A percentile compares a stretch with the other conserved stretches of the same genome.
Evolutionary conservation across 2,888 invertebrate species (phyloP).

Genomic region (Tethea ocularis): DNA sequence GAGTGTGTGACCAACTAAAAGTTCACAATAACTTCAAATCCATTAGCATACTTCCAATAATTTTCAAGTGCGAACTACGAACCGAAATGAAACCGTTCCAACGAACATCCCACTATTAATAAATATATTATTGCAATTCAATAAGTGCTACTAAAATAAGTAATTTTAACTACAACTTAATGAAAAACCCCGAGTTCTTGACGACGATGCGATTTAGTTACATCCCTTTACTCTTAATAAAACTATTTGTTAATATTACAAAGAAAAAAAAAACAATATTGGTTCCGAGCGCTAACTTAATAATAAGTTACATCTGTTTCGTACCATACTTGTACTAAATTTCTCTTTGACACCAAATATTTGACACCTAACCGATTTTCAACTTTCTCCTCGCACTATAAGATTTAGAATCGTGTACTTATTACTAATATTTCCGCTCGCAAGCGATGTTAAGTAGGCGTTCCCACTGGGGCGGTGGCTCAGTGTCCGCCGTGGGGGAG

Average conservation of each 20-base stretch:
- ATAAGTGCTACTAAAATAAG: conserved; percentile 38
- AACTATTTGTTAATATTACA: background rate
- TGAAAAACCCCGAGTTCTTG: conserved; percentile 7
- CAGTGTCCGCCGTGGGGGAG: background rate
- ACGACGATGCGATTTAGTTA: background rate
- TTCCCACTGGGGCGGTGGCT: background rate
- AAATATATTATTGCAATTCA: conserved; percentile 41
- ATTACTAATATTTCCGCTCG: background rate
- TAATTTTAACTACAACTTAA: conserved; percentile 23
- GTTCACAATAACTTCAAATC: background rate
- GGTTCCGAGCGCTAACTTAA: background rate
- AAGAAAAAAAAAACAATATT: background rate
- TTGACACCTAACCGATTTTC: background rate
- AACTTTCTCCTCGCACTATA: background rate
- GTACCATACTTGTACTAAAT: conserved; percentile 2
- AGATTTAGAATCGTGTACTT: background rate
- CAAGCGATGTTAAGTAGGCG: background rate
- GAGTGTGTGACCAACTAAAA: background rate
- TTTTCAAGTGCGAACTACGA: background rate
- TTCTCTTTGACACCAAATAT: conserved; percentile 2
- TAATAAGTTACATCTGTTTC: background rate
- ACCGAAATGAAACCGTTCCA: conserved; percentile 14
- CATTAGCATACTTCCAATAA: conserved; percentile 5
- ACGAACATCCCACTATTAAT: conserved; percentile 21
- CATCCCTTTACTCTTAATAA: background rate